phyloP scores from a whole-genome alignment of 2,797 vertebrate genomes.

The Gymnocypris eckloni region DNA sequence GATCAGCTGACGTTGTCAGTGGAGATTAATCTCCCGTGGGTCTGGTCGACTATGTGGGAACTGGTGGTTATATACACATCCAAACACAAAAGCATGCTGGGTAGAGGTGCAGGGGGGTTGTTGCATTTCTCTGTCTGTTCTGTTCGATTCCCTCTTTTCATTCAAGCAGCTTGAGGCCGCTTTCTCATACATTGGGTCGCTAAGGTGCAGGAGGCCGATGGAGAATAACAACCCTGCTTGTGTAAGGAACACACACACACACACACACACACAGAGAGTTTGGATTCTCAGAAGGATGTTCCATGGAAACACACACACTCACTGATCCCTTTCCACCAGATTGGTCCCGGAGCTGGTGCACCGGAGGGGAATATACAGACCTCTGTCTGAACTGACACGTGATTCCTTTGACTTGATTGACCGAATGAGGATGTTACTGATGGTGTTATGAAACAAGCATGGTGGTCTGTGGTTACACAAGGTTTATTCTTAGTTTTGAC shows the following conservation, averaged over 20 bases:
- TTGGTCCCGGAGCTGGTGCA: background rate
- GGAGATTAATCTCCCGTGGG: constrained; percentile 33
- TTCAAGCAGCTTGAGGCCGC: constrained; percentile 23
- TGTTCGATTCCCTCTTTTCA: constrained; percentile 43
- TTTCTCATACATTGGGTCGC: constrained; percentile 26
- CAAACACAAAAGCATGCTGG: constrained; percentile 35
- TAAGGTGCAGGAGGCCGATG: constrained; percentile 13
- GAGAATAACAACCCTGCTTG: constrained; percentile 9
- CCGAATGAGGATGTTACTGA: constrained; percentile 9
- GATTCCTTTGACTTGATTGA: constrained; percentile 7
- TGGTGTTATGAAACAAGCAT: constrained; percentile 13
- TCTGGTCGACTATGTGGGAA: constrained; percentile 32
- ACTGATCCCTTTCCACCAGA: background rate
- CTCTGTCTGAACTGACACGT: constrained; percentile 6
- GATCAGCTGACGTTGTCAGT: constrained; percentile 20
- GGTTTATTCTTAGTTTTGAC: background rate
- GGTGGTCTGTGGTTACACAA: background rate
- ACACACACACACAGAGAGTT: background rate
- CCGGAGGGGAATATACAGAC: background rate
- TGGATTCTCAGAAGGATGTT: constrained; percentile 19
- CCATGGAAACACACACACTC: constrained; percentile 25
- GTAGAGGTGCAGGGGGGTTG: constrained; percentile 12
- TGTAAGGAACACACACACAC: constrained; percentile 8
- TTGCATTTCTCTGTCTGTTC: constrained; percentile 32
- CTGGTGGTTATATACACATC: constrained; percentile 39